phyloP scores from a whole-genome alignment of 2,113 vertebrate species.

The Tinamus guttatus region DNA sequence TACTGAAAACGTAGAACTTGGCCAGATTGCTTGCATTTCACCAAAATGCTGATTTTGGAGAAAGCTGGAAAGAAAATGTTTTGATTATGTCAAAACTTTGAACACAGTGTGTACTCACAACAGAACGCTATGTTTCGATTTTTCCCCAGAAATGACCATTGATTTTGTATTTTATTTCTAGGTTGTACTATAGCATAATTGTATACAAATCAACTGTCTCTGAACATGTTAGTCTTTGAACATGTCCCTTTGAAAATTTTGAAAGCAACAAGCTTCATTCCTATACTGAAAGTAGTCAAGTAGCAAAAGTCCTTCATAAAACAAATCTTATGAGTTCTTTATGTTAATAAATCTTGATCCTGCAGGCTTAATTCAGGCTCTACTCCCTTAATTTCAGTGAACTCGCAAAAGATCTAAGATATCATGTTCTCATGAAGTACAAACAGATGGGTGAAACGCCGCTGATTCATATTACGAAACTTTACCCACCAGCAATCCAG shows the following conservation, averaged over 20 bases:
- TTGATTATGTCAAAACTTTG: neutral
- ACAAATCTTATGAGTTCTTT: neutral
- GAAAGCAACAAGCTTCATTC: neutral
- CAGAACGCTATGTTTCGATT: neutral
- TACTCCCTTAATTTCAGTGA: neutral
- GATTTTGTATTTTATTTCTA: neutral
- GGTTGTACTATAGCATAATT: neutral
- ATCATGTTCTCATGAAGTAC: conserved; percentile 21
- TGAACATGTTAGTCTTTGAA: neutral
- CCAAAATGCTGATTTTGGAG: neutral
- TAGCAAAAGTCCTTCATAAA: conserved; percentile 14
- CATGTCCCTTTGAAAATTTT: conserved; percentile 1
- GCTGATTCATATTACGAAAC: neutral
- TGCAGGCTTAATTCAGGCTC: neutral
- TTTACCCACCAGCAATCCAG: neutral
- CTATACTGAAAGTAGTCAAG: neutral
- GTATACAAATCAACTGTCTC: neutral
- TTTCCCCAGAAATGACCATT: neutral
- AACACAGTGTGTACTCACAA: neutral
- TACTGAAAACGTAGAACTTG: neutral
- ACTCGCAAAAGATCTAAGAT: neutral
- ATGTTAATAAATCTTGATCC: conserved; percentile 2
- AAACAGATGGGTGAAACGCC: neutral
- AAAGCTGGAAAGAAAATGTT: neutral
- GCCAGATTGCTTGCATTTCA: neutral